phyloP scores from a whole-genome alignment of 64 coral and sea anemone genomes.

The Stichodactyla helianthus region DNA sequence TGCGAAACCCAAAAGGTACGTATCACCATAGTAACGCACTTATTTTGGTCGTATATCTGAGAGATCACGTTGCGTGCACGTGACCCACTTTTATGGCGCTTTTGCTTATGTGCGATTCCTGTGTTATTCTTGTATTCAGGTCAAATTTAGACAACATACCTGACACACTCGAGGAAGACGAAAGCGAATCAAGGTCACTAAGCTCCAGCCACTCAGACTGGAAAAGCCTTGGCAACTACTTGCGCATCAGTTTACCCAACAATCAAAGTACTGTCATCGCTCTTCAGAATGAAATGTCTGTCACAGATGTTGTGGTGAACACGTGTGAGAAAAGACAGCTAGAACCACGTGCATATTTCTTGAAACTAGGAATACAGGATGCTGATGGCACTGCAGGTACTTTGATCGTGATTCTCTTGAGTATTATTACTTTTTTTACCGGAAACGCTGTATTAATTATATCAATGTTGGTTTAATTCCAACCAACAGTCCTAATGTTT shows the following conservation, averaged over 20 bases:
- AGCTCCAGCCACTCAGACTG: slow-evolving; percentile 80
- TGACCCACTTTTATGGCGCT: too few relatives aligned
- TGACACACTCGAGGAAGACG: slow-evolving; percentile 54
- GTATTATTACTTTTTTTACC: background rate
- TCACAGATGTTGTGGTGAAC: slow-evolving; percentile 61
- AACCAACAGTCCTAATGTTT: too few relatives aligned
- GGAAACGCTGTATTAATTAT: background rate
- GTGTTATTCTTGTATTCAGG: slow-evolving; percentile 8
- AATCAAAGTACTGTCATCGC: slow-evolving; percentile 84
- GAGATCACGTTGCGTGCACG: background rate
- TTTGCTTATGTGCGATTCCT: background rate
- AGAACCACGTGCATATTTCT: slow-evolving; percentile 62
- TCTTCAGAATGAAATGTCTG: slow-evolving; percentile 71
- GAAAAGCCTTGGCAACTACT: slow-evolving; percentile 87
- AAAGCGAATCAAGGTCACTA: slow-evolving; percentile 40
- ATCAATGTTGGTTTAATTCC: background rate
- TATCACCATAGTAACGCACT: background rate
- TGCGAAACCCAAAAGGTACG: slow-evolving; percentile 2
- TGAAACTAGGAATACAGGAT: slow-evolving; percentile 80
- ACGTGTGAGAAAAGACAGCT: slow-evolving; percentile 87
- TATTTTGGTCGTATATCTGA: background rate
- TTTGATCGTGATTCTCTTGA: background rate
- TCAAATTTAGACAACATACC: slow-evolving; percentile 60
- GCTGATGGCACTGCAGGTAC: slow-evolving; percentile 49
- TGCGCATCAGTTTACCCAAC: slow-evolving; percentile 68